Base-by-base conservation (phyloP, 2,113 vertebrate species). In the Ptilonorhynchus violaceus region DNA sequence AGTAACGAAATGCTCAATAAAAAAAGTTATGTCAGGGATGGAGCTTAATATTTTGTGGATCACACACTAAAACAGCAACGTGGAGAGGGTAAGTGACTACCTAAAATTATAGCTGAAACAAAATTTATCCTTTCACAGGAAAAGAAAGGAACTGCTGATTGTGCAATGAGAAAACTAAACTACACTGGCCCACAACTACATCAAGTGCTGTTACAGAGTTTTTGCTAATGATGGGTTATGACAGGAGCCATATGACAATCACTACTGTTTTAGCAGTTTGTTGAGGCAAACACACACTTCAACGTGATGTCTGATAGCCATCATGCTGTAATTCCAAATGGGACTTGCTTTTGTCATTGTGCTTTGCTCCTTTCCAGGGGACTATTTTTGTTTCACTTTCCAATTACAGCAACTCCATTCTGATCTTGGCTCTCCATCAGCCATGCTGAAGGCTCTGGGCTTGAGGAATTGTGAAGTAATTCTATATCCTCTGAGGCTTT, bases 401-500 rank as follows among this genome's bases (percentile, higher is more conserved):
- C 73, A 56, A 19, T 94, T 94, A 92, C 95, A 93, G 92, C 88
- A 87, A 20, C 73, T 87, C 58, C 69, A 50, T 92, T 73, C 86
- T 78, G 86, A 62, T 91, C 66, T 92, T 94, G 92, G 92, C 95
- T 96, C 77, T 75, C 56, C 60, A 81, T 93, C 80, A 97, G 93
- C 76, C 59, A 41, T 52, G 44, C 64, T 83, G 91, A 96, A 69
- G 64, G 72, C 75, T 95, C 85, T 0, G 5, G 69, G 82, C 76
- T 91, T 0, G 33, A 95, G 67, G 75, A 96, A 87, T 47, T 95
- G 91, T 90, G 72, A 85, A 97, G 95, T 94, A 97, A 97, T 77
- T 91, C 30, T 94, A 97, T 96, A 97, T 90, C 66, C 96, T 93
- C 91, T 15, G 4, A 96, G 84, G 95, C 73, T 96, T 89, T 87